Percentiles rank a stretch among this genome's conserved stretches.
Conservation (phyloP, 1,140 invertebrate genomes). For the Oreohelix idahoensis region DNA sequence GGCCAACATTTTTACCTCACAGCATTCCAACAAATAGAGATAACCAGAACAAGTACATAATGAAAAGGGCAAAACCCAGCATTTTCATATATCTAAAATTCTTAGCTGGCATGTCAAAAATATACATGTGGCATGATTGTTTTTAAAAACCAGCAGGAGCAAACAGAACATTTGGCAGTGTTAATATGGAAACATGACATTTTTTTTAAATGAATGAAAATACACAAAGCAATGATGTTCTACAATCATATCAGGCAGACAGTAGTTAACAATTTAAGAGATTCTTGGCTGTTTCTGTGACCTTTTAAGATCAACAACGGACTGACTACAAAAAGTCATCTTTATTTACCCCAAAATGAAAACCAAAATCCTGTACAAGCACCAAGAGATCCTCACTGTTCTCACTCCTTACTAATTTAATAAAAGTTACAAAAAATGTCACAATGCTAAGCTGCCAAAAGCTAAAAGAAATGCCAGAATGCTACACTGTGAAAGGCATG, state of each 20-base stretch:
- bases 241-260: too few relatives aligned
- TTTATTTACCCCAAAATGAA: too few relatives aligned
- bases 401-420: too few relatives aligned
- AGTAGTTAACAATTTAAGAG: neutral
- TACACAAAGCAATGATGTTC: neutral
- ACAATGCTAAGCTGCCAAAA: too few relatives aligned
- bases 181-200: neutral
- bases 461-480: too few relatives aligned
- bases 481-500: too few relatives aligned
- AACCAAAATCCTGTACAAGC: too few relatives aligned
- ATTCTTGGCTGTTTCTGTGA: neutral
- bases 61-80: neutral
- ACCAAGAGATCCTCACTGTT: too few relatives aligned
- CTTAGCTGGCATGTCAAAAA: slow-evolving; percentile 2
- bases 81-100: neutral
- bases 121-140: neutral
- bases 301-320: neutral
- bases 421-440: too few relatives aligned
- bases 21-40: neutral
- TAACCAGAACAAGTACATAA: neutral
- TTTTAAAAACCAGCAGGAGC: neutral
- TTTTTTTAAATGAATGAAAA: neutral
- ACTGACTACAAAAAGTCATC: too few relatives aligned
- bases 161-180: neutral
- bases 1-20: neutral